Percentiles rank a stretch among this genome's conserved stretches.
Conservation (phyloP, 2,888 invertebrate genomes). For the Archips crataeganus region DNA sequence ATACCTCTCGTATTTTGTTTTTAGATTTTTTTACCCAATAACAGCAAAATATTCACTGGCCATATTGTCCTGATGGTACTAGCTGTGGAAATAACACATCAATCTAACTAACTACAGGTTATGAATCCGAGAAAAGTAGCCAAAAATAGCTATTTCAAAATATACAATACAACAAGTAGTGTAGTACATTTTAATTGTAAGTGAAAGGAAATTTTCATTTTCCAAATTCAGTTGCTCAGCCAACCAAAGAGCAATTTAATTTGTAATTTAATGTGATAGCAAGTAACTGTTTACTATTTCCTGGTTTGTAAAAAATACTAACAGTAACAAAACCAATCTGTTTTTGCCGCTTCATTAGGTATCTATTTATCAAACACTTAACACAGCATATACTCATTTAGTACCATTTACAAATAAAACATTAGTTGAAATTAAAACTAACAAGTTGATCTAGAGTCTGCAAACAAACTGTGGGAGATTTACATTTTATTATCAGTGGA, state of each 20-base stretch:
- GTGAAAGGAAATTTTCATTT: background rate
- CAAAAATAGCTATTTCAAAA: no score
- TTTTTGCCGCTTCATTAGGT: conserved; percentile 15
- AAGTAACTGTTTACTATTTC: background rate
- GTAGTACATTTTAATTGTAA: no score
- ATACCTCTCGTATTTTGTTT: no score
- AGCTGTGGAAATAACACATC: no score
- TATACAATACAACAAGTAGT: no score
- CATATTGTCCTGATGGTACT: no score
- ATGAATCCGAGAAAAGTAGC: no score
- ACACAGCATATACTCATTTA: conserved; percentile 17
- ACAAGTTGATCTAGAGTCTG: conserved; percentile 12
- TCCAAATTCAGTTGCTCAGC: background rate
- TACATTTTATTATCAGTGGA: conserved; percentile 29
- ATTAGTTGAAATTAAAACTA: background rate
- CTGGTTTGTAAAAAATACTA: background rate
- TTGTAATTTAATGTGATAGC: background rate
- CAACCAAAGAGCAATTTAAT: background rate
- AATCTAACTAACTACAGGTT: no score
- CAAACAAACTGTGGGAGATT: conserved; percentile 21
- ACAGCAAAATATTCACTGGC: no score
- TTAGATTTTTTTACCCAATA: no score
- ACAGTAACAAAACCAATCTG: conserved; percentile 5
- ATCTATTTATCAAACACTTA: conserved; percentile 11
- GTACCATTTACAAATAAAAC: conserved; percentile 12